A percentile compares a stretch with the other conserved stretches of the same genome.
Evolutionary conservation across 2,113 vertebrate genomes (phyloP).

Genomic region (Apteryx owenii): DNA sequence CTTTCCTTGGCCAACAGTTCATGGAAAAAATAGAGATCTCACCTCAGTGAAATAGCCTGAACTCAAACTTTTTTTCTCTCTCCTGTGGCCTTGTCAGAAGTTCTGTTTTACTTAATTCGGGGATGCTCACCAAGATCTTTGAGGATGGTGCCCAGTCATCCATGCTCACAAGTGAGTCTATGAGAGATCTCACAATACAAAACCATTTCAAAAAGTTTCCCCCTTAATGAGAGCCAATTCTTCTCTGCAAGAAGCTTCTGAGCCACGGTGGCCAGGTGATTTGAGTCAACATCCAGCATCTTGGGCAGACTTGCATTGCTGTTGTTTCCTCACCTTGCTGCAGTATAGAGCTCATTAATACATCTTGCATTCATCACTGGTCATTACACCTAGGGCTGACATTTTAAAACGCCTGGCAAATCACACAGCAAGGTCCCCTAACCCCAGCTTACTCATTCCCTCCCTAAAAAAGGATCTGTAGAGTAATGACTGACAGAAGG

Average conservation of each 20-base stretch:
- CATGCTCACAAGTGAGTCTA: neutral
- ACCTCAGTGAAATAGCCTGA: neutral
- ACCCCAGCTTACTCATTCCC: neutral
- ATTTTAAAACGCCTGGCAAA: neutral
- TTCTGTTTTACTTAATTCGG: neutral
- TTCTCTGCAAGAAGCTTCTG: neutral
- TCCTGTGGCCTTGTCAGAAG: neutral
- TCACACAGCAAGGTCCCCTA: neutral
- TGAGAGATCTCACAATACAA: neutral
- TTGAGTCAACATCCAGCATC: neutral
- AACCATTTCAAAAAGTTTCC: neutral
- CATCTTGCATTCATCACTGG: neutral
- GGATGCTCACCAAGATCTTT: neutral
- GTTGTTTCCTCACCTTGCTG: neutral
- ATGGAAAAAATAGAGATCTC: neutral
- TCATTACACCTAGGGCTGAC: rapidly evolving
- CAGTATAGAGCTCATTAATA: neutral
- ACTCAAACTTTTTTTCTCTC: neutral
- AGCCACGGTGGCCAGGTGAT: neutral
- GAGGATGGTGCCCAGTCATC: neutral
- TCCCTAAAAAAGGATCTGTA: neutral
- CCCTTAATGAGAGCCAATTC: neutral
- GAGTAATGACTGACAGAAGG: constrained; percentile 17
- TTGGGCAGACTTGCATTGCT: neutral
- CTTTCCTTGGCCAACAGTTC: neutral